Conservation (phyloP, 2,888 invertebrate species). For the Brachyopa scutellaris region DNA sequence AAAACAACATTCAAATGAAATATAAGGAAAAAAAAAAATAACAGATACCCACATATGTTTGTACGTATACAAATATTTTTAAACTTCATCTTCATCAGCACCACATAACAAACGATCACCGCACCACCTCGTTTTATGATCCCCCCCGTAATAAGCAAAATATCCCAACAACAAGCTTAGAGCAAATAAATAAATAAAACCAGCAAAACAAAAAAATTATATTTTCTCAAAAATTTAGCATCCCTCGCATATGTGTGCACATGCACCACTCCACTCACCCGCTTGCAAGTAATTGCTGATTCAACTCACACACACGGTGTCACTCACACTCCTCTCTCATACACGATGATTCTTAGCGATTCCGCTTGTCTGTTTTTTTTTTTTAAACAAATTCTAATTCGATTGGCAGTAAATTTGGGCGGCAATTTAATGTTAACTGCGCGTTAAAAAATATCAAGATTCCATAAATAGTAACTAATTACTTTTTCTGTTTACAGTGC, state of each 20-base stretch:
- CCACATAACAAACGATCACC: slow-evolving; percentile 10
- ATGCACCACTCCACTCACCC: slow-evolving; percentile 45
- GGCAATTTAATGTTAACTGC: slow-evolving; percentile 60
- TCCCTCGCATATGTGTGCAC: slow-evolving; percentile 61
- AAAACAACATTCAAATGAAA: slow-evolving; percentile 64
- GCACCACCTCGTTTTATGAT: slow-evolving; percentile 50
- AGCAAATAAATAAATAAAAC: slow-evolving; percentile 33
- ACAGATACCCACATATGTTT: slow-evolving; percentile 57
- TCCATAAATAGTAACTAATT: slow-evolving; percentile 1
- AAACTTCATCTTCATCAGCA: slow-evolving; percentile 63
- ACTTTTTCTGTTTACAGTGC: slow-evolving; percentile 82
- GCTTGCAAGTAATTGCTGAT: slow-evolving; percentile 51
- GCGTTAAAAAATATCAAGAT: slow-evolving; percentile 31
- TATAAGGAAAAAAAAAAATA: slow-evolving; percentile 36
- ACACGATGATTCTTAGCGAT: slow-evolving; percentile 26
- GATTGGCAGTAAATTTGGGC: slow-evolving; percentile 51
- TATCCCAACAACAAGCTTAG: slow-evolving; percentile 56
- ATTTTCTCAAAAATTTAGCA: slow-evolving; percentile 62
- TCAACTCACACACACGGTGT: slow-evolving; percentile 36
- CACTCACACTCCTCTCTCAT: slow-evolving; percentile 1
- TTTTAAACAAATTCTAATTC: slow-evolving; percentile 54
- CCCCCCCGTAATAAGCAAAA: slow-evolving; percentile 49
- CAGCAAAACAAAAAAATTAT: slow-evolving; percentile 22
- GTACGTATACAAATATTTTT: slow-evolving; percentile 46
- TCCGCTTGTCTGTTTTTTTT: not conserved